These are phyloP conservation scores for Standfussiana lucernea DNA, from an alignment of 2,888 invertebrate genomes.

Conservation along the genomic window DNA sequence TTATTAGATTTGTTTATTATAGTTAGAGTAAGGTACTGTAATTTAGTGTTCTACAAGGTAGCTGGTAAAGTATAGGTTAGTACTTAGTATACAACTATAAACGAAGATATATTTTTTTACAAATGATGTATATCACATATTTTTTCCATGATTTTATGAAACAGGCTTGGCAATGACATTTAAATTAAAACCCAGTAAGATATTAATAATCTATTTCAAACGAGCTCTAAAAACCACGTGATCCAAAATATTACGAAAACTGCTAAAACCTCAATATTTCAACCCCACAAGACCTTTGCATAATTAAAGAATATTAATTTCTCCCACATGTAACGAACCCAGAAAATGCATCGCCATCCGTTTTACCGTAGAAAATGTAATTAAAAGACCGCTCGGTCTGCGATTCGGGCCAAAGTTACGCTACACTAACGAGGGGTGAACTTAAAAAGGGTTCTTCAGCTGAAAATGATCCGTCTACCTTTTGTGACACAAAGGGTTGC, in stretches of 20 bases:
- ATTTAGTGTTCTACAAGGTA: neutral
- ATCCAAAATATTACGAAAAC: neutral
- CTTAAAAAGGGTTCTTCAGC: conserved; percentile 50
- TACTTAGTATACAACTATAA: neutral
- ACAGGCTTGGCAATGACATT: neutral
- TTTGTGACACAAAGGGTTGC: conserved; percentile 55
- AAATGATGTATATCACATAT: neutral
- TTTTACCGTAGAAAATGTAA: conserved; percentile 53
- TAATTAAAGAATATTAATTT: conserved; percentile 57
- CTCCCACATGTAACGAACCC: conserved; percentile 36
- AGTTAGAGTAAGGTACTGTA: neutral
- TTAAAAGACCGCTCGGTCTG: conserved; percentile 45
- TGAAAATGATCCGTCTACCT: conserved; percentile 55
- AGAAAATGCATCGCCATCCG: conserved; percentile 50
- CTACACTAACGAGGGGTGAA: conserved; percentile 53
- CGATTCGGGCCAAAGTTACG: conserved; percentile 43
- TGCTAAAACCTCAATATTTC: conserved; percentile 5
- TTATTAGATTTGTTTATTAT: conserved; percentile 9
- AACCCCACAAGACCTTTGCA: conserved; percentile 27
- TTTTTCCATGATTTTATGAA: neutral
- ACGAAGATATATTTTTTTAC: neutral
- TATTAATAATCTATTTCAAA: neutral
- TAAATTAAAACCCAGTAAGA: neutral
- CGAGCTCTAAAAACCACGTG: neutral
- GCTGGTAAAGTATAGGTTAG: neutral